These are phyloP conservation scores for Clunio marinus DNA, from an alignment of 2,888 invertebrate species.

Conservation along the genomic window DNA sequence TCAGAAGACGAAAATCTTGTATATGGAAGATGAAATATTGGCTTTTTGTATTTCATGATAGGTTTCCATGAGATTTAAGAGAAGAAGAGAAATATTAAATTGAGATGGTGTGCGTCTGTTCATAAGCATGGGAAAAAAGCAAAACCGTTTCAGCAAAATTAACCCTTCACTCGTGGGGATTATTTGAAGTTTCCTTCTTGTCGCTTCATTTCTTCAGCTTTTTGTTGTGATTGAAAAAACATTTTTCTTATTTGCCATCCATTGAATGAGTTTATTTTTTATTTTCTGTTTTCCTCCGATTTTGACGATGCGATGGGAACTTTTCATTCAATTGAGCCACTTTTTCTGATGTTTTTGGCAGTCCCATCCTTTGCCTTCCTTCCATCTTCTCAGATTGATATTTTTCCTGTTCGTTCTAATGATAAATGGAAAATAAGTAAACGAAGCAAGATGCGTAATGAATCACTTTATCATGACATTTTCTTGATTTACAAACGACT, in stretches of 20 bases:
- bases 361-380: too few relatives aligned
- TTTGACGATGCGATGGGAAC: too few relatives aligned
- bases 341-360: neutral
- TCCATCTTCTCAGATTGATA: too few relatives aligned
- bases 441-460: neutral
- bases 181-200: neutral
- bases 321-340: neutral
- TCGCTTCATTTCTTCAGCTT: too few relatives aligned
- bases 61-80: slow-evolving; percentile 10
- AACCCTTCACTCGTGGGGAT: slow-evolving; percentile 7
- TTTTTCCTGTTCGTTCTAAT: neutral
- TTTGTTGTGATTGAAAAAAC: too few relatives aligned
- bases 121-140: neutral
- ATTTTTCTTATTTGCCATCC: too few relatives aligned
- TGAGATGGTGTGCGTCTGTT: neutral
- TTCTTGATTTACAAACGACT: neutral
- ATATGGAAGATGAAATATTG: neutral
- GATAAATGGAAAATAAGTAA: neutral
- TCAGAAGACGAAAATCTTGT: too few relatives aligned
- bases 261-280: too few relatives aligned
- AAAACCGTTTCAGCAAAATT: neutral
- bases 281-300: too few relatives aligned
- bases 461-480: neutral
- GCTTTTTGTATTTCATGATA: slow-evolving; percentile 4
- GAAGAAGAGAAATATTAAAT: too few relatives aligned